Base-by-base conservation (phyloP, 2,113 vertebrate species). In the Brienomyrus brachyistius region DNA sequence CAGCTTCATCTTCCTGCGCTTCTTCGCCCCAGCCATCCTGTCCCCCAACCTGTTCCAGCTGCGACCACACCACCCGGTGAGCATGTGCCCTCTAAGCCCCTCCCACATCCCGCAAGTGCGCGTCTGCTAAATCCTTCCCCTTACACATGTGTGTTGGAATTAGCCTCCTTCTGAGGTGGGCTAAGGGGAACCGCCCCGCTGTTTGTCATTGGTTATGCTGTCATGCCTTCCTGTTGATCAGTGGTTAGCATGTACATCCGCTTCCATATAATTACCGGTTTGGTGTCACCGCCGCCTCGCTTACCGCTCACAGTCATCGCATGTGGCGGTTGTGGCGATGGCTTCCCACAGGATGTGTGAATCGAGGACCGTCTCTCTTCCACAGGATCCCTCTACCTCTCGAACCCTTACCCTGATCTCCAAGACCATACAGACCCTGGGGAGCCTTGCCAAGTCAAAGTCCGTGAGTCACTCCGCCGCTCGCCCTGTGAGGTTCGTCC, bases 41-140 rank as follows among this genome's bases (percentile, higher is more conserved):
- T 99, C 98, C 50, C 98, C 98, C 17, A 99, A 98, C 93, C 96
- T 99, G 89, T 99, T 99, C 95, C 98, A 99, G 88, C 96, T 99
- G 91, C 96, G 97, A 1, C 97, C 97, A 0, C 98, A 99, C 92
- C 98, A 99, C 93, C 97, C 98, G 1, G 98, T 99, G 94, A 97
- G 98, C 95, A 87, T 74, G 19, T 48, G 5, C n/a, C 89, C 89
- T 70, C 56, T 0, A 47, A n/a, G 40, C 62, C 47, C 8, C 4
- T 82, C 80, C 51, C 21, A 80, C 31, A 52, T 9, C 47, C 51
- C 4, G 7, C 62, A 6, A 59, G 31, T 43, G 52, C 31, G 0
- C 35, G 19, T 35, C 51, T 19, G 35, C 86, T 19, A 31, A 70
- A 74, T 48, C 43, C 59, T 48, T 70, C 23, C 87, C 45, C 45